phyloP scores from a whole-genome alignment of 2,113 vertebrate genomes.

The Rissa tridactyla region DNA sequence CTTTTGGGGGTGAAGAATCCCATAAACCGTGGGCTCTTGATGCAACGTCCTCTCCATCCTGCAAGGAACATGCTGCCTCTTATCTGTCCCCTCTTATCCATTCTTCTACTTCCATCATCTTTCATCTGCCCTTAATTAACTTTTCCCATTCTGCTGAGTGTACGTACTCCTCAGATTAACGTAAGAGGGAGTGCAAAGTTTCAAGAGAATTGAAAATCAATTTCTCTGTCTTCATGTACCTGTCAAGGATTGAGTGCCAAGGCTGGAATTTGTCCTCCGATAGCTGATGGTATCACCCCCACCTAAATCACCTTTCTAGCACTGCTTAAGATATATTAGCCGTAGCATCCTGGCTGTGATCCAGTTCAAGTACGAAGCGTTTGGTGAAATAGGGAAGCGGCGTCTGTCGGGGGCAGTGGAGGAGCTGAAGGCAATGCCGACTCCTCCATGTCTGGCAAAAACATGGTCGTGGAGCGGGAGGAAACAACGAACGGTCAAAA shows the following conservation, averaged over 20 bases:
- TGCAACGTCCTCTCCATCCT: neutral
- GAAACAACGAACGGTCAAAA: neutral
- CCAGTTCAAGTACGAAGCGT: neutral
- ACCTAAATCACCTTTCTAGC: neutral
- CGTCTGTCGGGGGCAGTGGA: neutral
- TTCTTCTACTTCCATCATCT: neutral
- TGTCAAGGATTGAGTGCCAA: constrained; percentile 17
- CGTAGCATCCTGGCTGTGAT: neutral
- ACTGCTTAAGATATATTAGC: neutral
- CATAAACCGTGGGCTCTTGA: rapidly evolving
- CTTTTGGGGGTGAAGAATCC: neutral
- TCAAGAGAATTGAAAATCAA: constrained; percentile 32
- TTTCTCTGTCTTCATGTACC: neutral
- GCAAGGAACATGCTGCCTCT: neutral
- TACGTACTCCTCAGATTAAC: neutral
- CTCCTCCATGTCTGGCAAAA: neutral
- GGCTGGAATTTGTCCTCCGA: neutral
- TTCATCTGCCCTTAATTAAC: constrained; percentile 49
- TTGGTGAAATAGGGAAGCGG: neutral
- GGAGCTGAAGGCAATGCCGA: rapidly evolving
- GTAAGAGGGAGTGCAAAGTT: neutral
- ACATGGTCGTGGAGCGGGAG: neutral
- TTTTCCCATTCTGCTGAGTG: neutral
- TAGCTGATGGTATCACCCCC: neutral
- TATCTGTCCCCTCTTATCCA: neutral